These are phyloP conservation scores for Cephalopholis sonnerati DNA, from an alignment of 2,113 vertebrate species.

Conservation along the genomic window DNA sequence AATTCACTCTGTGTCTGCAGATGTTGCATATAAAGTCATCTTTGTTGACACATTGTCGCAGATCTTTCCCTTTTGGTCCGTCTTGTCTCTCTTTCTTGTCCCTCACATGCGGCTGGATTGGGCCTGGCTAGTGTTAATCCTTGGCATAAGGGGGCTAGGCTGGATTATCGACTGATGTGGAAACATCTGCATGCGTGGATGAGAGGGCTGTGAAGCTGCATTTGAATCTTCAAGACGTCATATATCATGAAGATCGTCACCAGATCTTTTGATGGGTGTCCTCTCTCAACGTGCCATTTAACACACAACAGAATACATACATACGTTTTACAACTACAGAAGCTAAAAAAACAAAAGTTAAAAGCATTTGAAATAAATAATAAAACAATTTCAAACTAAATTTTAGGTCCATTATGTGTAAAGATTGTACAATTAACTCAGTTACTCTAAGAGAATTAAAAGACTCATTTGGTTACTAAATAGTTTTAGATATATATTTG, in stretches of 20 bases:
- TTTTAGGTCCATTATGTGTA: background rate
- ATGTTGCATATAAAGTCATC: background rate
- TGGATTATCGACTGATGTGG: constrained; percentile 81
- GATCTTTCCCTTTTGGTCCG: constrained; percentile 3
- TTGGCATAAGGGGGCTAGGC: constrained; percentile 76
- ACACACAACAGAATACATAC: background rate
- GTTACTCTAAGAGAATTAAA: background rate
- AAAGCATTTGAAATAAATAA: background rate
- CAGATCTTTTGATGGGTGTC: background rate
- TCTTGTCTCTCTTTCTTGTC: constrained; percentile 23
- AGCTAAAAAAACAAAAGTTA: background rate
- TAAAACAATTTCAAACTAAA: background rate
- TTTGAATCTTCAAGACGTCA: background rate
- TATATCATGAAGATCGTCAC: background rate
- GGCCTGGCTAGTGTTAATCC: constrained; percentile 74
- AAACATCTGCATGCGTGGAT: constrained; percentile 83
- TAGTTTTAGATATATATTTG: background rate
- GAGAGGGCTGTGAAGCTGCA: constrained; percentile 17
- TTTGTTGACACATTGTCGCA: too few relatives aligned
- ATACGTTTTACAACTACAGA: too few relatives aligned
- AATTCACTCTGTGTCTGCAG: background rate
- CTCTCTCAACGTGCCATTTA: background rate
- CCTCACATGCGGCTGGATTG: constrained; percentile 53
- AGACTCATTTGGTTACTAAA: background rate
- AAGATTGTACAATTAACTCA: background rate